These are phyloP conservation scores for Leptinotarsa peninsularis DNA, from an alignment of 2,888 invertebrate genomes.

Conservation along the genomic window DNA sequence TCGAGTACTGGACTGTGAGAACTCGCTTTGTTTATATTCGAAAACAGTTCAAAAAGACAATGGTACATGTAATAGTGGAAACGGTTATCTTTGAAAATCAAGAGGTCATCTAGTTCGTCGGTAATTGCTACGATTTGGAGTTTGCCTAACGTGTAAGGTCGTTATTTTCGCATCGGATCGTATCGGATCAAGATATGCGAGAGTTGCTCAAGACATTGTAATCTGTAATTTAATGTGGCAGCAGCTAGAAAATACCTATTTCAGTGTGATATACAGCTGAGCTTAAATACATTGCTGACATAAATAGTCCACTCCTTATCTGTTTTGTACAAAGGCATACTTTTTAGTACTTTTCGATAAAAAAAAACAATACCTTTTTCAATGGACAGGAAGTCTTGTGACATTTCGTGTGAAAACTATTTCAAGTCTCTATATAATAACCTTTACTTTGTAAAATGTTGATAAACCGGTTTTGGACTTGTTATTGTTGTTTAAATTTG, in stretches of 20 bases:
- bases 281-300: no score
- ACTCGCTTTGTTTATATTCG: slow-evolving; percentile 8
- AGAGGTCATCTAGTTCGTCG: slow-evolving; percentile 16
- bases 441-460: no score
- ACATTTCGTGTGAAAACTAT: no score
- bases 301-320: no score
- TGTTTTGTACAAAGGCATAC: no score
- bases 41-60: slow-evolving; percentile 14
- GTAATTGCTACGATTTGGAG: slow-evolving; percentile 13
- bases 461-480: no score
- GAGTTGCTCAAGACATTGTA: slow-evolving; percentile 14
- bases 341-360: no score
- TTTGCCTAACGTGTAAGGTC: slow-evolving; percentile 20
- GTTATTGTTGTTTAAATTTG: no score
- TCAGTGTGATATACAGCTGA: background rate
- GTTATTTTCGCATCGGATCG: slow-evolving; percentile 7
- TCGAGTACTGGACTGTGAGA: slow-evolving; percentile 5
- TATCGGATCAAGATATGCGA: background rate
- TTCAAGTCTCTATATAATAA: no score
- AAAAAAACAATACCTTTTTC: no score
- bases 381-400: no score
- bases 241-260: background rate
- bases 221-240: background rate
- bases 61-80: slow-evolving; percentile 15
- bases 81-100: slow-evolving; percentile 23